Percentiles rank a stretch among this genome's conserved stretches.
Conservation (phyloP, 2,888 invertebrate species). For the Criorhina ranunculi region DNA sequence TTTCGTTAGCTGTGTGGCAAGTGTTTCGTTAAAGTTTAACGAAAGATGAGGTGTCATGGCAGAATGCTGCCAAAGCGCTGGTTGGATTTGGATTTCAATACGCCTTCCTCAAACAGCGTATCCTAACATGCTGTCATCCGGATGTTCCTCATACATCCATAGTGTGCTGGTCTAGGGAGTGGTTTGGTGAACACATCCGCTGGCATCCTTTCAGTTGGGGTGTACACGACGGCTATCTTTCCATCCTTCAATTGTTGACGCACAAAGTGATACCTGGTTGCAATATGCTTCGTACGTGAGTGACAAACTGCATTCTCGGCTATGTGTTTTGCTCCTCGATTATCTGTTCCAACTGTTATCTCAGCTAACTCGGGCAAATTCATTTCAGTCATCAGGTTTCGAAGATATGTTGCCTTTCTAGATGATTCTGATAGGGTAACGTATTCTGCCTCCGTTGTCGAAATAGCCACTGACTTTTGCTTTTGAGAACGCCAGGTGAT, state of each 20-base stretch:
- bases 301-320: conserved; percentile 39
- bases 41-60: too few relatives aligned
- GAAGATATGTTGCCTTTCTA: conserved; percentile 36
- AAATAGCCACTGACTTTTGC: conserved; percentile 49
- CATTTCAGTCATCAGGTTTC: conserved; percentile 29
- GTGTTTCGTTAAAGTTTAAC: too few relatives aligned
- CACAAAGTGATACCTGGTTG: conserved; percentile 36
- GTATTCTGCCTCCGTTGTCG: conserved; percentile 26
- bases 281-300: conserved; percentile 28
- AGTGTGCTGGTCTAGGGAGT: conserved; percentile 40
- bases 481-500: conserved; percentile 44
- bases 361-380: conserved; percentile 12
- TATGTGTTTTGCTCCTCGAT: conserved; percentile 35
- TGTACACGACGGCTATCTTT: conserved; percentile 11
- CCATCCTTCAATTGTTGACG: conserved; percentile 23
- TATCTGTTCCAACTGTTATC: conserved; percentile 35
- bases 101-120: conserved; percentile 42
- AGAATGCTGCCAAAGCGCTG: too few relatives aligned
- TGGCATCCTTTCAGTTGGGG: conserved; percentile 11
- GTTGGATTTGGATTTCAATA: too few relatives aligned
- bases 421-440: conserved; percentile 22
- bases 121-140: conserved; percentile 18
- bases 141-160: conserved; percentile 20
- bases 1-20: too few relatives aligned
- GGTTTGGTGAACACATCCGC: conserved; percentile 41